Conservation (phyloP, 2,888 invertebrate species). For the Platynereis dumerilii region DNA sequence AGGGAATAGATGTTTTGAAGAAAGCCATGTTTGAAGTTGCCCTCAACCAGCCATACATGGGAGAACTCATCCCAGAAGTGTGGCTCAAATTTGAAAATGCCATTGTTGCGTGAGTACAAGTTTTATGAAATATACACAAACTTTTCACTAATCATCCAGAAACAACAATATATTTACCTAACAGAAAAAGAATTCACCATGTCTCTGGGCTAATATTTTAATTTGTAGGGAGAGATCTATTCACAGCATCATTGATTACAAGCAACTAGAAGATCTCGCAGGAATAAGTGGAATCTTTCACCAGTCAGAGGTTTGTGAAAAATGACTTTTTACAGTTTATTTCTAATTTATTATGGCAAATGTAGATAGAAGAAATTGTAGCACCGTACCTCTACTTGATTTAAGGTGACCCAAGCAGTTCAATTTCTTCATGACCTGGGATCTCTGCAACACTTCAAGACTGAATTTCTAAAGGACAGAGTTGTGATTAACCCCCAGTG, state of each 20-base stretch:
- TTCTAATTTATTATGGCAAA: no score
- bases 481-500: constrained; percentile 62
- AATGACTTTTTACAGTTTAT: background rate
- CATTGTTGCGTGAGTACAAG: constrained; percentile 41
- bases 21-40: constrained; percentile 47
- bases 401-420: constrained; percentile 53
- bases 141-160: no score
- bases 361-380: no score
- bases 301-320: constrained; percentile 29
- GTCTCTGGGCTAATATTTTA: no score
- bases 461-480: constrained; percentile 49
- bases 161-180: no score
- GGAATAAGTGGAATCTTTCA: constrained; percentile 32
- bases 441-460: constrained; percentile 60
- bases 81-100: constrained; percentile 57
- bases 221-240: background rate
- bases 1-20: constrained; percentile 52
- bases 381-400: no score
- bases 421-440: constrained; percentile 62
- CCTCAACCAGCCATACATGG: constrained; percentile 59
- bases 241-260: constrained; percentile 16
- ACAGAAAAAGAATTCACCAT: no score
- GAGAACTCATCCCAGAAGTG: constrained; percentile 59
- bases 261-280: constrained; percentile 30
- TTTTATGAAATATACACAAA: background rate